phyloP scores from a whole-genome alignment of 2,888 invertebrate genomes.

The Tetramorium bicarinatum region DNA sequence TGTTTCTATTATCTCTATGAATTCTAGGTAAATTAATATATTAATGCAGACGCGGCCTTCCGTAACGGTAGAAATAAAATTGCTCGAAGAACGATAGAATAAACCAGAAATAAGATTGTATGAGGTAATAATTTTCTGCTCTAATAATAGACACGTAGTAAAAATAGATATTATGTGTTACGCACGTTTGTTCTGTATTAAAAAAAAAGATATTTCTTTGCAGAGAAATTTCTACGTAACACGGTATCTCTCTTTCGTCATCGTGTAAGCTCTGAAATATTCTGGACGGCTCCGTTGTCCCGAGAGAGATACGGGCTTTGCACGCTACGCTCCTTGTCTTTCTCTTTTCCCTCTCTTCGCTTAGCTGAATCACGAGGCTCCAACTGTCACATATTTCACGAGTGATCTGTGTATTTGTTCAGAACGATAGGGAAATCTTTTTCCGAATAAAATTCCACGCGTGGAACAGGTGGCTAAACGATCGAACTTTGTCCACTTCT shows the following conservation, averaged over 20 bases:
- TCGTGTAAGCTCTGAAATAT: neutral
- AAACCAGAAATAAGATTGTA: neutral
- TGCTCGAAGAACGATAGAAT: neutral
- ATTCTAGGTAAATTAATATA: neutral
- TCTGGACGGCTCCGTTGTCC: neutral
- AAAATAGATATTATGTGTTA: neutral
- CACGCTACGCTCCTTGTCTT: neutral
- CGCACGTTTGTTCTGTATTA: too few relatives aligned
- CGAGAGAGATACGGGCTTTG: neutral
- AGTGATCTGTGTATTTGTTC: conserved; percentile 1
- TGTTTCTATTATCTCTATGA: neutral
- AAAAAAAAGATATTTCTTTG: neutral
- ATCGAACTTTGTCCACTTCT: neutral
- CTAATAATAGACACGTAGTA: neutral
- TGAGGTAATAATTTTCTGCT: neutral
- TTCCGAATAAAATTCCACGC: neutral
- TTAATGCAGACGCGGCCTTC: neutral
- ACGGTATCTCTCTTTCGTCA: neutral
- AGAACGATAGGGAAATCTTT: neutral
- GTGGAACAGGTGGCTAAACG: neutral
- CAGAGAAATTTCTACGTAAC: neutral
- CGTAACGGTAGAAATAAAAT: neutral
- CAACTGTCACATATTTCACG: neutral
- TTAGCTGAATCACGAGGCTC: neutral
- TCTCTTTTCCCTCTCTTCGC: neutral